Evolutionary conservation across 2,113 vertebrate genomes (phyloP).

Genomic region (Phalacrocorax carbo): DNA sequence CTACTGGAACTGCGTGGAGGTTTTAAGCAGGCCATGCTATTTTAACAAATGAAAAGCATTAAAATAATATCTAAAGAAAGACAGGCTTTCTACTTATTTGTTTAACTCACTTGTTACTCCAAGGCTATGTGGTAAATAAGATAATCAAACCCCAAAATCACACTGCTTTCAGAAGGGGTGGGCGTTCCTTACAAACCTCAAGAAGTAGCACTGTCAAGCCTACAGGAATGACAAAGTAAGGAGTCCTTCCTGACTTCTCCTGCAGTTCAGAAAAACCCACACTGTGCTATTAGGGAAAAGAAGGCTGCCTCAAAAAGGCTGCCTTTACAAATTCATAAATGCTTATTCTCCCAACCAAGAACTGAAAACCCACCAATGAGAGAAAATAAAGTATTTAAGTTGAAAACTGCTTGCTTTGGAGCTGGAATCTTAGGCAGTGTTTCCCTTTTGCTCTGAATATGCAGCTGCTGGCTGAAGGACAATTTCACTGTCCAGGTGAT

Average conservation of each 20-base stretch:
- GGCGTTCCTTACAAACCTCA: not conserved
- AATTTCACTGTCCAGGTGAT: not conserved
- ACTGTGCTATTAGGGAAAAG: not conserved
- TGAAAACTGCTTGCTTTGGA: not conserved
- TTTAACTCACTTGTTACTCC: not conserved
- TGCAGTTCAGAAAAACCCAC: not conserved
- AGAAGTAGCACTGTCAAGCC: not conserved
- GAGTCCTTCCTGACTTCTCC: not conserved
- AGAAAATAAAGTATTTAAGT: not conserved
- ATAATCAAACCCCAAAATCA: not conserved
- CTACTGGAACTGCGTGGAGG: not conserved
- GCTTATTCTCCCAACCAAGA: not conserved
- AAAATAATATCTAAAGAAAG: not conserved
- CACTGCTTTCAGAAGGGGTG: not conserved
- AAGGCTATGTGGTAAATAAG: not conserved
- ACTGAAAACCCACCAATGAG: not conserved
- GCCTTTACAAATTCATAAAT: not conserved
- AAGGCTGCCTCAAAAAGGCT: not conserved
- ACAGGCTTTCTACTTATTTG: not conserved
- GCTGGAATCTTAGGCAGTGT: not conserved
- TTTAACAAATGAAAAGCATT: not conserved
- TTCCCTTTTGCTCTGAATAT: not conserved
- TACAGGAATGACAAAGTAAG: not conserved
- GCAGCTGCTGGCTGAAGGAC: not conserved
- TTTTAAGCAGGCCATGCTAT: not conserved